Evolutionary conservation across 2,113 vertebrate genomes (phyloP).

Genomic region (Morone chrysops): DNA sequence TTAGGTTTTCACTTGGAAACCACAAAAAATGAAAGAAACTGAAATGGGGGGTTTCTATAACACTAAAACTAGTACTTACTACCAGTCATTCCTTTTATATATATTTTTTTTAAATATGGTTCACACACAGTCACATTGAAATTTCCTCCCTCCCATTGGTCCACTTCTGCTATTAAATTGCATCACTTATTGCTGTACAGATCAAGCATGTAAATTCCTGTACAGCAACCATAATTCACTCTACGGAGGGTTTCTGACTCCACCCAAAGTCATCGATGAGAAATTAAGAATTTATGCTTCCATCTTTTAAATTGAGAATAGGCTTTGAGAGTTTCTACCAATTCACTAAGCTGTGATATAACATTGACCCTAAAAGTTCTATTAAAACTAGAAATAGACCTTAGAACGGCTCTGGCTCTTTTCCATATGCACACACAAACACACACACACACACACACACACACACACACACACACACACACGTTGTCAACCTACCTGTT

Average conservation of each 20-base stretch:
- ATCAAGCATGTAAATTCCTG: constrained; percentile 43
- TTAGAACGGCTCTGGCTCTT: constrained; percentile 36
- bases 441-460: constrained; percentile 32
- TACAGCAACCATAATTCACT: constrained; percentile 60
- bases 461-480: constrained; percentile 17
- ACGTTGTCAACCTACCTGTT: constrained; percentile 54
- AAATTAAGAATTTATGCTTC: constrained; percentile 38
- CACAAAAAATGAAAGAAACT: background rate
- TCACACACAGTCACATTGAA: constrained; percentile 8
- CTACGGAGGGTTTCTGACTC: constrained; percentile 33
- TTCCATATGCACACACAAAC: constrained; percentile 23
- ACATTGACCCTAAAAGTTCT: constrained; percentile 38
- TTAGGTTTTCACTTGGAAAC: background rate
- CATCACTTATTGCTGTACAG: constrained; percentile 68
- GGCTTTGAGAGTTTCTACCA: constrained; percentile 1
- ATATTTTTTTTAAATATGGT: constrained; percentile 9
- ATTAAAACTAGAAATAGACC: constrained; percentile 22
- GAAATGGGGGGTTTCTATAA: constrained; percentile 11
- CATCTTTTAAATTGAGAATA: constrained; percentile 24
- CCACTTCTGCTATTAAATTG: constrained; percentile 67
- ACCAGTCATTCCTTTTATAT: constrained; percentile 6
- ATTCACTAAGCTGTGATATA: constrained; percentile 36
- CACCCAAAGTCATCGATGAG: constrained; percentile 70
- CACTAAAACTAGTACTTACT: background rate
- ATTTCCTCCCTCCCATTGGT: constrained; percentile 46